phyloP scores from a whole-genome alignment of 2,888 invertebrate species.

The Eilema depressum region DNA sequence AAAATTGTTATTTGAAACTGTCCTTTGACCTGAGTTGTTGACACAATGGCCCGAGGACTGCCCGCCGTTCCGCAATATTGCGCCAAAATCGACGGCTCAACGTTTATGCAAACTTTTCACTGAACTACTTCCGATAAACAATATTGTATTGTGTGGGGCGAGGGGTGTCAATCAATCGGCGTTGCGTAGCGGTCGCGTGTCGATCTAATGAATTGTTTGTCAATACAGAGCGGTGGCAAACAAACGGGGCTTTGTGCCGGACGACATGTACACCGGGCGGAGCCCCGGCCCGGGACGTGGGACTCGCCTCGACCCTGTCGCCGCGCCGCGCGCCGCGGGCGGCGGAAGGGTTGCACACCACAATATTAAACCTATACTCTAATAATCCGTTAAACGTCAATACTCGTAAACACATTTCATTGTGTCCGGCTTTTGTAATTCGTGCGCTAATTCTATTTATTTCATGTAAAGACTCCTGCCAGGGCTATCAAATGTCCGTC shows the following conservation, averaged over 20 bases:
- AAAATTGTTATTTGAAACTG: not conserved
- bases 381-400: conserved; percentile 53
- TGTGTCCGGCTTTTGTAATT: not conserved
- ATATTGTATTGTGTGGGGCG: conserved; percentile 24
- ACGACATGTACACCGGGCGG: too few species aligned
- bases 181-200: conserved; percentile 69
- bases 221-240: conserved; percentile 58
- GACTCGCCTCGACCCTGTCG: conserved; percentile 14
- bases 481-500: too few species aligned
- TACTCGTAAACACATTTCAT: conserved; percentile 20
- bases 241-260: conserved; percentile 41
- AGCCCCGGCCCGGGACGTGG: conserved; percentile 22
- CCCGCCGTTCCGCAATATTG: conserved; percentile 21
- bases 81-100: conserved; percentile 23
- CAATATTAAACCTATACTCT: conserved; percentile 43
- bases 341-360: conserved; percentile 45
- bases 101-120: conserved; percentile 25
- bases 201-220: conserved; percentile 71
- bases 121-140: conserved; percentile 40
- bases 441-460: not conserved
- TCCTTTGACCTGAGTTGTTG: not conserved
- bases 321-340: conserved; percentile 20
- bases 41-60: conserved; percentile 6
- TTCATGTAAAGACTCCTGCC: not conserved
- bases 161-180: conserved; percentile 61